Conservation (phyloP, 2,797 vertebrate genomes). For the Chrysocyon brachyurus region DNA sequence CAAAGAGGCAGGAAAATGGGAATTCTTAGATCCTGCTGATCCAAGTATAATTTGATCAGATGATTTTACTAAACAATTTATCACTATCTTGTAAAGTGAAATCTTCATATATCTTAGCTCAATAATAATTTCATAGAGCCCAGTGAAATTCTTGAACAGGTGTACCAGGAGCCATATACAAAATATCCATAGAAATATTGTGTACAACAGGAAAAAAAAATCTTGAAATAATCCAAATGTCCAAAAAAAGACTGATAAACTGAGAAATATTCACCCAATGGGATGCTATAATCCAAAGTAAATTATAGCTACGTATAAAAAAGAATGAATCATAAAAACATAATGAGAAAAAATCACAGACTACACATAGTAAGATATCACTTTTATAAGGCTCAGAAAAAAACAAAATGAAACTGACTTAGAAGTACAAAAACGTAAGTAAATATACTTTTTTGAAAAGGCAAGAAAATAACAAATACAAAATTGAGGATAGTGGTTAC, state of each 20-base stretch:
- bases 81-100: neutral
- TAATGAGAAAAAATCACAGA: neutral
- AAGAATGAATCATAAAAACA: conserved; percentile 1
- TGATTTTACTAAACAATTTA: neutral
- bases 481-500: neutral
- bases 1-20: neutral
- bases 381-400: neutral
- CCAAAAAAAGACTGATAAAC: neutral
- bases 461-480: neutral
- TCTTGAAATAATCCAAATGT: conserved; percentile 29
- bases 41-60: neutral
- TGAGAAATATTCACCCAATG: neutral
- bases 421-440: neutral
- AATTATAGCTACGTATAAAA: neutral
- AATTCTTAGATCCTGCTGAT: conserved; percentile 11
- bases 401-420: neutral
- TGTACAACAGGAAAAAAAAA: conserved; percentile 30
- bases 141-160: neutral
- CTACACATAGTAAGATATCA: neutral
- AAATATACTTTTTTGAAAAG: neutral
- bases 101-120: neutral
- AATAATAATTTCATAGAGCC: neutral
- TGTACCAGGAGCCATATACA: neutral
- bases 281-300: neutral
- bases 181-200: neutral